Evolutionary conservation across 2,797 vertebrate species (phyloP), one percentile per base, ranked within the genome.

Genomic region (Sebastiscus tertius): DNA sequence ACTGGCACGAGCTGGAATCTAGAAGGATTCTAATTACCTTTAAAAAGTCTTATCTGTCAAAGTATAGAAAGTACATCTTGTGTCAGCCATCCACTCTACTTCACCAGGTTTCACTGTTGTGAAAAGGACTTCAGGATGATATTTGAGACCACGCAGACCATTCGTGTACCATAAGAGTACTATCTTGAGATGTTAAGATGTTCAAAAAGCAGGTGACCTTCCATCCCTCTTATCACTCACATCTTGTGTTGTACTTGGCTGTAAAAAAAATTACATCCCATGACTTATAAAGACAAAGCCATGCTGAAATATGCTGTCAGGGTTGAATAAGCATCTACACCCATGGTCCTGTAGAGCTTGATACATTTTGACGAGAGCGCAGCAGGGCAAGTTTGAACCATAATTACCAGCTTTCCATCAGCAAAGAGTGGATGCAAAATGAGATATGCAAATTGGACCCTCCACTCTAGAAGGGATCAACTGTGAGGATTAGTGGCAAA

Each of bases 361-460:
- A 71, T 77, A 42, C 7, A 70, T 73, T 68, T 39, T 73, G 74
- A 78, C 8, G 52, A 72, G 69, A 22, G 29, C 34, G 82, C 87
- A 75, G 77, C 8, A 4, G 80, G 79, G 11, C 66, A 24, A 65
- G 65, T 78, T 81, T 11, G 66, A 85, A 62, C 61, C 66, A 22
- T 88, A 88, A 92, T 92, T 90, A 88, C 76, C 69, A 80, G 80
- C 76, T 87, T 91, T 86, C 90, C 83, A 78, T 90, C 88, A 85
- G 82, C 89, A 81, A 88, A 27, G 82, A 83, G 77, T 49, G 71
- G 89, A 92, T 92, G 81, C 64, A 72, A 81, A 89, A 91, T 90
- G 80, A 90, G 88, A 93, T 92, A 93, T 93, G 93, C 66, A 93
- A 92, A 94, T 91, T 12, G 10, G 49, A 68, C 56, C 77, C 87